Conservation (phyloP, 1,140 invertebrate species). For the Dryas iulia region DNA sequence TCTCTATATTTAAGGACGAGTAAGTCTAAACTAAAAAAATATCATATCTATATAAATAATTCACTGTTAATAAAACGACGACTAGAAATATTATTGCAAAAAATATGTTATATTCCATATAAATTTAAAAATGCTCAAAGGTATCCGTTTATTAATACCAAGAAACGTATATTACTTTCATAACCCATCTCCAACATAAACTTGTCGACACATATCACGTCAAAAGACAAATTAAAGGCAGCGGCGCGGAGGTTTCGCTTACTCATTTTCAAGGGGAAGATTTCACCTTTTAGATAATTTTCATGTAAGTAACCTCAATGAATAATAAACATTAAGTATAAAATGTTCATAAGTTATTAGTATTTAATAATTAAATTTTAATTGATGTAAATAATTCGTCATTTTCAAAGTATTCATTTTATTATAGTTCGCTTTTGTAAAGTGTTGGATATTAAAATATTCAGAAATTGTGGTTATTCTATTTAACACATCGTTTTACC, state of each 20-base stretch:
- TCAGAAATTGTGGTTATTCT: background rate
- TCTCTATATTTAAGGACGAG: too few relatives aligned
- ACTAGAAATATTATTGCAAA: too few relatives aligned
- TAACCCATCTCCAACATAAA: slow-evolving; percentile 30
- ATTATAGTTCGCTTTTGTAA: background rate
- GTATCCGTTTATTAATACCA: slow-evolving; percentile 26
- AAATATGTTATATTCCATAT: background rate
- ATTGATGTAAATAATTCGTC: background rate
- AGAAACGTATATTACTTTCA: slow-evolving; percentile 29
- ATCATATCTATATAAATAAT: too few relatives aligned
- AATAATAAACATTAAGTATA: background rate
- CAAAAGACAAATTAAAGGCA: slow-evolving; percentile 36
- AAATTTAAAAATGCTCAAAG: slow-evolving; percentile 16
- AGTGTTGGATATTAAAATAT: background rate
- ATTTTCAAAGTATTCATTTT: background rate
- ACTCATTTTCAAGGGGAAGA: slow-evolving; percentile 37
- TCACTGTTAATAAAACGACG: too few relatives aligned
- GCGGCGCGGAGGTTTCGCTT: slow-evolving; percentile 33
- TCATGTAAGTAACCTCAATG: slow-evolving; percentile 15
- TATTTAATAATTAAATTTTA: background rate
- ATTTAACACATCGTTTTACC: too few relatives aligned
- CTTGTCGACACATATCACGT: slow-evolving; percentile 35
- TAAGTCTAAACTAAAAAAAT: too few relatives aligned
- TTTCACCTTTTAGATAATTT: slow-evolving; percentile 35
- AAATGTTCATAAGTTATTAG: background rate